These are phyloP conservation scores for Thymelicus sylvestris DNA, from an alignment of 2,888 invertebrate species.

Conservation along the genomic window DNA sequence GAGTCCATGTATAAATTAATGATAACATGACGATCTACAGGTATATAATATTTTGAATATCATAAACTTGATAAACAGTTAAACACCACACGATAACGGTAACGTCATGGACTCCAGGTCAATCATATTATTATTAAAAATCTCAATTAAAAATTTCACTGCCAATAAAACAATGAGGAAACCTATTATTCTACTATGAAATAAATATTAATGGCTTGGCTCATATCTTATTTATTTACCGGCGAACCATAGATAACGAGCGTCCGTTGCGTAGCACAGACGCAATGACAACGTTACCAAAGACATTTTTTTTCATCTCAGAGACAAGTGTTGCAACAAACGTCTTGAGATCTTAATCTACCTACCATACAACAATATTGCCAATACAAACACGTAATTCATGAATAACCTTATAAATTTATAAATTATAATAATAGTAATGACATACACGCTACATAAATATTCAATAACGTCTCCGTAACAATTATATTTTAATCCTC, in stretches of 20 bases:
- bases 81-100: neutral
- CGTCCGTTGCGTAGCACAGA: constrained; percentile 1
- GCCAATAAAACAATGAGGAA: neutral
- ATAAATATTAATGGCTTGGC: constrained; percentile 28
- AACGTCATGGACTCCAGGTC: constrained; percentile 7
- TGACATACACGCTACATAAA: constrained; percentile 36
- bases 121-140: constrained; percentile 10
- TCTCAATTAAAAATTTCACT: constrained; percentile 7
- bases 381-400: constrained; percentile 33
- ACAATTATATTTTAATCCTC: constrained; percentile 16
- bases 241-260: neutral
- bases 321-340: constrained; percentile 2
- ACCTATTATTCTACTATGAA: constrained; percentile 10
- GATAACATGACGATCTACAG: neutral
- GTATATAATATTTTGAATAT: neutral
- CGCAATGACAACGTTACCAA: neutral
- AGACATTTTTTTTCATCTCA: constrained; percentile 6
- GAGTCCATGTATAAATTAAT: neutral
- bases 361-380: constrained; percentile 28
- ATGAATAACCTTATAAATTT: constrained; percentile 35
- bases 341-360: constrained; percentile 10
- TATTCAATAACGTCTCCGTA: constrained; percentile 23
- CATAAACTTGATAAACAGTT: constrained; percentile 2
- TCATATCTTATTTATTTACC: neutral
- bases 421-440: constrained; percentile 30